Evolutionary conservation across 2,113 vertebrate genomes (phyloP).

Genomic region (Nestor notabilis): DNA sequence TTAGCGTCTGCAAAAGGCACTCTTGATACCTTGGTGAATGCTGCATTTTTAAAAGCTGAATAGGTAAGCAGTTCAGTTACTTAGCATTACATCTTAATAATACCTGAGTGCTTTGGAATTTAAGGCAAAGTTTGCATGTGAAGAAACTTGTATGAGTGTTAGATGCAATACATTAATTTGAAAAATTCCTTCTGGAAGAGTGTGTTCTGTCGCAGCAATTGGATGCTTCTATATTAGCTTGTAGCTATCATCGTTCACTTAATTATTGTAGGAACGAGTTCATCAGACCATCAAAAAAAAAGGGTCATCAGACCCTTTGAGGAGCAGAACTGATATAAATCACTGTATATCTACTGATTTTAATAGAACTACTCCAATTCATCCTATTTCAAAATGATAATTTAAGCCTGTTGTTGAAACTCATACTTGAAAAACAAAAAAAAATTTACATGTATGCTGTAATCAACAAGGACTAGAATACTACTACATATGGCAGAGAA

Average conservation of each 20-base stretch:
- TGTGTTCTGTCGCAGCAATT: background rate
- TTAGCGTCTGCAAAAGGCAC: background rate
- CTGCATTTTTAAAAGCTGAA: background rate
- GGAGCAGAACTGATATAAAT: background rate
- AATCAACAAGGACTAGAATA: background rate
- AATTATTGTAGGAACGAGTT: background rate
- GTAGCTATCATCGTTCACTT: background rate
- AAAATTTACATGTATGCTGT: background rate
- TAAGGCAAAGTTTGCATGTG: background rate
- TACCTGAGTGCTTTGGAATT: background rate
- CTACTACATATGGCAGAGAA: background rate
- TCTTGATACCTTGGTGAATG: background rate
- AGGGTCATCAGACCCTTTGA: background rate
- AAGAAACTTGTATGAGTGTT: background rate
- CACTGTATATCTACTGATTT: background rate
- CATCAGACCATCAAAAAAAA: background rate
- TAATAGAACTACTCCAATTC: background rate
- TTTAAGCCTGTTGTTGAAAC: background rate
- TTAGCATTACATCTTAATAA: background rate
- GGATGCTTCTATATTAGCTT: background rate
- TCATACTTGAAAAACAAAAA: background rate
- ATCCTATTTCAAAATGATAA: background rate
- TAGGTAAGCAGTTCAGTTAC: background rate
- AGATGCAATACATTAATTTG: background rate
- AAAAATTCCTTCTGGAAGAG: background rate